Evolutionary conservation across 2,113 vertebrate species (phyloP).

Genomic region (Marmota monax): DNA sequence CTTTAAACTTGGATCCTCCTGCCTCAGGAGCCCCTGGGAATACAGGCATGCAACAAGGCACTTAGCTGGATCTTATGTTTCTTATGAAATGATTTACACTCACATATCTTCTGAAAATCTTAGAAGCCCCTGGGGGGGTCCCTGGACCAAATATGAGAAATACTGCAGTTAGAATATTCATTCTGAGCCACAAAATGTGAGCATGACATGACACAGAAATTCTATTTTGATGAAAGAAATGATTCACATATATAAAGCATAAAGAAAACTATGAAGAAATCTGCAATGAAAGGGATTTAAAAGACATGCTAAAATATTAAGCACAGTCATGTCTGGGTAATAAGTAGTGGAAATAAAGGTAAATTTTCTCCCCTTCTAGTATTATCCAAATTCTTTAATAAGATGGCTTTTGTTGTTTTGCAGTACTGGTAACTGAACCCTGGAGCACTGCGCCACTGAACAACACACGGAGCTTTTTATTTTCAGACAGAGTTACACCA

Average conservation of each 20-base stretch:
- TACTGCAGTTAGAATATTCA: neutral
- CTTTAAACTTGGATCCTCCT: neutral
- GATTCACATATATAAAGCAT: neutral
- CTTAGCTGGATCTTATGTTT: neutral
- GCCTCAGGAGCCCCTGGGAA: neutral
- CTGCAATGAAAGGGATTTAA: neutral
- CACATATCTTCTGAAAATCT: conserved; percentile 17
- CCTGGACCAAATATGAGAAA: conserved; percentile 51
- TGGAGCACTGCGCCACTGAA: no score
- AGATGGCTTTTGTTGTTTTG: neutral
- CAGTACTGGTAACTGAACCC: no score
- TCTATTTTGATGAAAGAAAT: conserved; percentile 2
- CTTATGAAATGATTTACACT: neutral
- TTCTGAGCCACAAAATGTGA: neutral
- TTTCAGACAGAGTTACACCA: no score
- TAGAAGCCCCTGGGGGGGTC: neutral
- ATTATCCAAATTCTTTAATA: conserved; percentile 28
- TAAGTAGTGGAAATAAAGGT: neutral
- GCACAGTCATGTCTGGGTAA: neutral
- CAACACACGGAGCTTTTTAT: no score
- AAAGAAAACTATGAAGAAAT: conserved; percentile 41
- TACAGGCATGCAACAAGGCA: neutral
- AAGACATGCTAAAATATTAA: conserved; percentile 2
- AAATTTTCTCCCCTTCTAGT: neutral
- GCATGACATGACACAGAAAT: neutral